Percentiles rank a stretch among this genome's conserved stretches.
These are phyloP conservation scores for Stenodema calcarata DNA, from an alignment of 2,888 invertebrate species.

Conservation along the genomic window DNA sequence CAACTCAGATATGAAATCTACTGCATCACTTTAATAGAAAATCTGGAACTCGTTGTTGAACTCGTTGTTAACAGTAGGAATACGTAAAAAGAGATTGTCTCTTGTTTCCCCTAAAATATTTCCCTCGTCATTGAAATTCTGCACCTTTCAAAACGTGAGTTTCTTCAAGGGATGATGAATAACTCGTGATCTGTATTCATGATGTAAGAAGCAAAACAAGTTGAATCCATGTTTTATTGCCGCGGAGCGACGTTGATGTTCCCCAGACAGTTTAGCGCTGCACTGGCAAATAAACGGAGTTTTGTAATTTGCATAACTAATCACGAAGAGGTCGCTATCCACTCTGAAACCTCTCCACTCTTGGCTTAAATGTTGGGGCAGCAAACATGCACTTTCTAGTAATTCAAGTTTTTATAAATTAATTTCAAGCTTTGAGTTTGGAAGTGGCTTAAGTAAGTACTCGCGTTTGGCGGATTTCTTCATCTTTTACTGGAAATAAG, in stretches of 20 bases:
- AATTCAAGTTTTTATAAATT: constrained; percentile 1
- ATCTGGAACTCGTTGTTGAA: too few species aligned
- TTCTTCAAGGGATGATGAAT: neutral
- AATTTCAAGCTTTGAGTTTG: neutral
- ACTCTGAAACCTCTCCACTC: neutral
- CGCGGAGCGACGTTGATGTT: constrained; percentile 7
- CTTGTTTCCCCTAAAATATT: too few species aligned
- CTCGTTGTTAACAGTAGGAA: too few species aligned
- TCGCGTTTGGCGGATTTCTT: neutral
- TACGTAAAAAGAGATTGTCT: too few species aligned
- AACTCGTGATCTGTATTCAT: neutral
- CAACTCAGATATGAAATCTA: too few species aligned
- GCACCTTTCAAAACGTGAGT: too few species aligned
- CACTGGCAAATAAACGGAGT: constrained; percentile 15
- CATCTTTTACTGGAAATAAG: too few species aligned
- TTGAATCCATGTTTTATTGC: neutral
- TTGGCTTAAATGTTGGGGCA: neutral
- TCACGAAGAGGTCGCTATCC: constrained; percentile 25
- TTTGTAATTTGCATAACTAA: constrained; percentile 31
- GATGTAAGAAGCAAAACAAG: neutral
- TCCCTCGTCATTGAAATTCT: too few species aligned
- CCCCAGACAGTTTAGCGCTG: neutral
- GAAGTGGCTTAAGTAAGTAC: neutral
- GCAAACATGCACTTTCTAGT: constrained; percentile 7
- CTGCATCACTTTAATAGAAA: too few species aligned